These are phyloP conservation scores for Yponomeuta sedellus DNA, from an alignment of 2,888 invertebrate genomes.

Conservation along the genomic window DNA sequence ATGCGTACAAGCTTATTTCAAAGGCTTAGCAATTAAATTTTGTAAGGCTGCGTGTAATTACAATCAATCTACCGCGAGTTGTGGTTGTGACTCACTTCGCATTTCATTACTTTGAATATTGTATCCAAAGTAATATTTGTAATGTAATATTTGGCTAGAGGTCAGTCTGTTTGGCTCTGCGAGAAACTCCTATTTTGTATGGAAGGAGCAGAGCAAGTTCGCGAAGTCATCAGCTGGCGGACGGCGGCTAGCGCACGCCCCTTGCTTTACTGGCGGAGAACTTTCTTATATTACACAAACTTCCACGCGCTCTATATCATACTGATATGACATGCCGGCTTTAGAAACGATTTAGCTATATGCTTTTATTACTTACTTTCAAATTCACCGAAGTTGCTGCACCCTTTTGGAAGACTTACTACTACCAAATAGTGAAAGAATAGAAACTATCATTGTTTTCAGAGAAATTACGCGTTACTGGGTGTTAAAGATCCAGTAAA, in stretches of 20 bases:
- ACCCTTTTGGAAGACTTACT: too few relatives aligned
- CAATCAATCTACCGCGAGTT: not conserved
- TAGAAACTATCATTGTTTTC: too few relatives aligned
- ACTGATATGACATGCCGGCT: constrained; percentile 29
- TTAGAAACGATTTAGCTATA: constrained; percentile 15
- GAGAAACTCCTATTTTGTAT: not conserved
- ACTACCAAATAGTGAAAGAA: too few relatives aligned
- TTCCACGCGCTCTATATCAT: constrained; percentile 37
- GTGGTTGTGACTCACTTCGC: too few relatives aligned
- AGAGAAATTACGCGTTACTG: too few relatives aligned
- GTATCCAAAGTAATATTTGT: too few relatives aligned
- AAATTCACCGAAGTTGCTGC: too few relatives aligned
- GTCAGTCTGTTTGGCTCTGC: not conserved
- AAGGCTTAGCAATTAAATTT: not conserved
- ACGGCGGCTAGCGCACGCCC: constrained; percentile 23
- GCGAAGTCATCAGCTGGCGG: constrained; percentile 62
- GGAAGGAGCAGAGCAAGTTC: constrained; percentile 28
- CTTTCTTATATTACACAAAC: constrained; percentile 56
- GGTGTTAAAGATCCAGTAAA: too few relatives aligned
- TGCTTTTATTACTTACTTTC: too few relatives aligned
- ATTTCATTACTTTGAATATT: not conserved
- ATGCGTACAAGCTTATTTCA: not conserved
- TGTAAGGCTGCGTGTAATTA: not conserved
- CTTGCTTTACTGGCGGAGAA: constrained; percentile 52
- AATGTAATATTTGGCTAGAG: not conserved